These are phyloP conservation scores for Morinoia aosen DNA, from an alignment of 2,888 invertebrate genomes.

Conservation along the genomic window DNA sequence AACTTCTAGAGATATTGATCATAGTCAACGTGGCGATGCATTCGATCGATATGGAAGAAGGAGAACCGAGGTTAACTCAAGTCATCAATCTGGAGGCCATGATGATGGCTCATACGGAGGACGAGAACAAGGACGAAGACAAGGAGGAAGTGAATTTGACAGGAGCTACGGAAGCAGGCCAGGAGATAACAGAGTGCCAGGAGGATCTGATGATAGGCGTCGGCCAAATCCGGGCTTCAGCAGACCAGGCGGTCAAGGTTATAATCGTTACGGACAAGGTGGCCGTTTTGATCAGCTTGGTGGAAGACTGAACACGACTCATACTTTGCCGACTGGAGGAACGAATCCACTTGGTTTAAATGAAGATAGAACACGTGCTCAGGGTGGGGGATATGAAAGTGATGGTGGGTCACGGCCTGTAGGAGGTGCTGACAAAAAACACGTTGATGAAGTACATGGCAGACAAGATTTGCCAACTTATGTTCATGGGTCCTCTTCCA, in stretches of 20 bases:
- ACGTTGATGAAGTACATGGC: background rate
- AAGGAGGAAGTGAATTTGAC: background rate
- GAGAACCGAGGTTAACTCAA: background rate
- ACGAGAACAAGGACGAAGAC: background rate
- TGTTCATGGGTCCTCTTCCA: background rate
- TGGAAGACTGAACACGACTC: background rate
- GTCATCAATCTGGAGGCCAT: background rate
- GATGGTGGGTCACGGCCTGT: no score
- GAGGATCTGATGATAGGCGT: background rate
- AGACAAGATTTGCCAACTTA: background rate
- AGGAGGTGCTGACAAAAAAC: background rate
- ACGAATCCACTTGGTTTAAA: background rate
- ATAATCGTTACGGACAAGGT: background rate
- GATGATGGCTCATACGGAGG: background rate
- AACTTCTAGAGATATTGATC: background rate
- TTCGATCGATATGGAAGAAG: background rate
- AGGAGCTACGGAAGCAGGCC: background rate
- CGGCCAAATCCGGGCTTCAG: background rate
- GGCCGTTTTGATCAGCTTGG: background rate
- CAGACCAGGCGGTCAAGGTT: background rate
- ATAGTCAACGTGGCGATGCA: background rate
- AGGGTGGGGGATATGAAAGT: no score
- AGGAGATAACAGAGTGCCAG: background rate
- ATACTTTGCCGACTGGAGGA: background rate
- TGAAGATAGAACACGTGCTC: background rate